Conservation (phyloP, 2,888 invertebrate genomes). For the Hemistola chrysoprasaria region DNA sequence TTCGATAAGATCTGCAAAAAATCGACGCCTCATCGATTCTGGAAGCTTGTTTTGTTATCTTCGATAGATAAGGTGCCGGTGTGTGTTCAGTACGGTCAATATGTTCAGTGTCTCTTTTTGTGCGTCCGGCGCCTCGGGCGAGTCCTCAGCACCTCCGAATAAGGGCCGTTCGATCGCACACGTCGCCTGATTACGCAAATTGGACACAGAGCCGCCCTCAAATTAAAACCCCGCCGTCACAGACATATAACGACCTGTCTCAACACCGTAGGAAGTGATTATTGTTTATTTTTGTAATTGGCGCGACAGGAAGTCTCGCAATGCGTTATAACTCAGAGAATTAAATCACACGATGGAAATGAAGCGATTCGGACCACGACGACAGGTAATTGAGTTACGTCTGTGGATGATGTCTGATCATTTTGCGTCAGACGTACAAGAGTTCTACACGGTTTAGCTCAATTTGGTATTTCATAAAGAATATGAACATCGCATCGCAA, state of each 20-base stretch:
- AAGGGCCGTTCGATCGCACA: constrained; percentile 58
- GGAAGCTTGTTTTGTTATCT: constrained; percentile 3
- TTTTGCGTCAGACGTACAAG: constrained; percentile 37
- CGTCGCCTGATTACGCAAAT: constrained; percentile 66
- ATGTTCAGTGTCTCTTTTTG: constrained; percentile 7
- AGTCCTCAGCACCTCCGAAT: constrained; percentile 45
- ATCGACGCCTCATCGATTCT: constrained; percentile 27
- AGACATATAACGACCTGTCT: constrained; percentile 57
- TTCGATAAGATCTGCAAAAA: constrained; percentile 25
- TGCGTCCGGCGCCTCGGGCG: constrained; percentile 34
- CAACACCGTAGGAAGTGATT: constrained; percentile 72
- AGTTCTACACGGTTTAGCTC: constrained; percentile 31
- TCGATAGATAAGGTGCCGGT: constrained; percentile 3
- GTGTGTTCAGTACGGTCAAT: constrained; percentile 18
- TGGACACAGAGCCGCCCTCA: constrained; percentile 56
- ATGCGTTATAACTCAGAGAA: constrained; percentile 32
- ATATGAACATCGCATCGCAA: no score
- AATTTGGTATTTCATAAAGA: constrained; percentile 36
- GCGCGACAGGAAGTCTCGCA: constrained; percentile 63
- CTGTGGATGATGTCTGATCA: constrained; percentile 38
- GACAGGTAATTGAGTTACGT: no score
- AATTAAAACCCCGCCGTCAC: constrained; percentile 59
- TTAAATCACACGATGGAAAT: constrained; percentile 58
- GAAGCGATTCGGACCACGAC: constrained; percentile 62
- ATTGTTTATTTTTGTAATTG: constrained; percentile 78